phyloP scores from a whole-genome alignment of 2,888 invertebrate species.

The Latheticus oryzae region DNA sequence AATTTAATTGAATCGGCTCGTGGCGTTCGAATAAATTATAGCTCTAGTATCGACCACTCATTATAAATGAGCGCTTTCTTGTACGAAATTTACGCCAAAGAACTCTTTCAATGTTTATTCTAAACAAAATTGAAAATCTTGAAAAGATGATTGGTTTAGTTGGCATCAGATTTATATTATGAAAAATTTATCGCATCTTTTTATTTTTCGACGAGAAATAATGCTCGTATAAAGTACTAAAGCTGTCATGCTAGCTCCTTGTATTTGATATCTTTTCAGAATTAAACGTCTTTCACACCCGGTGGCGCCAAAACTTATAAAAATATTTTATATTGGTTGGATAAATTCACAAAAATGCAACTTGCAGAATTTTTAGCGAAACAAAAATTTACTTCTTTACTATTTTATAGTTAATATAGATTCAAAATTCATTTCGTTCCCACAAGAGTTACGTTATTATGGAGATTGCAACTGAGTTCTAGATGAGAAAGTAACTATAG shows the following conservation, averaged over 20 bases:
- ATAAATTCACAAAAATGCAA: constrained; percentile 32
- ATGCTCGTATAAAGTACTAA: constrained; percentile 54
- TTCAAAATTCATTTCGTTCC: too few species aligned
- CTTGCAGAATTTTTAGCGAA: too few species aligned
- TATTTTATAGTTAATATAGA: too few species aligned
- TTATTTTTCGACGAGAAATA: constrained; percentile 56
- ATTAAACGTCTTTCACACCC: constrained; percentile 54
- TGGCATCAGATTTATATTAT: constrained; percentile 59
- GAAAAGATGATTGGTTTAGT: constrained; percentile 58
- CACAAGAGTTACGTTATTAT: too few species aligned
- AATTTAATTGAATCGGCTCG: constrained; percentile 62
- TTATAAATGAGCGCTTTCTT: constrained; percentile 53
- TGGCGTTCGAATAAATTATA: constrained; percentile 58
- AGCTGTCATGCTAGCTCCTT: constrained; percentile 59
- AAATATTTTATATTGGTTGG: constrained; percentile 48
- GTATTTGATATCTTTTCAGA: constrained; percentile 53
- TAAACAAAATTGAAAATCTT: constrained; percentile 51
- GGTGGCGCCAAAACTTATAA: constrained; percentile 53
- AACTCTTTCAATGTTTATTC: constrained; percentile 53
- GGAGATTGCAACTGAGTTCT: too few species aligned
- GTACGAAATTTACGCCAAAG: constrained; percentile 23
- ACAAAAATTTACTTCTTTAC: too few species aligned
- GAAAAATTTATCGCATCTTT: constrained; percentile 59
- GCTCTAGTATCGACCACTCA: constrained; percentile 48
- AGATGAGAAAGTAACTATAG: too few species aligned